phyloP scores from a whole-genome alignment of 1,140 invertebrate genomes.

The Hypsibius dujardini region DNA sequence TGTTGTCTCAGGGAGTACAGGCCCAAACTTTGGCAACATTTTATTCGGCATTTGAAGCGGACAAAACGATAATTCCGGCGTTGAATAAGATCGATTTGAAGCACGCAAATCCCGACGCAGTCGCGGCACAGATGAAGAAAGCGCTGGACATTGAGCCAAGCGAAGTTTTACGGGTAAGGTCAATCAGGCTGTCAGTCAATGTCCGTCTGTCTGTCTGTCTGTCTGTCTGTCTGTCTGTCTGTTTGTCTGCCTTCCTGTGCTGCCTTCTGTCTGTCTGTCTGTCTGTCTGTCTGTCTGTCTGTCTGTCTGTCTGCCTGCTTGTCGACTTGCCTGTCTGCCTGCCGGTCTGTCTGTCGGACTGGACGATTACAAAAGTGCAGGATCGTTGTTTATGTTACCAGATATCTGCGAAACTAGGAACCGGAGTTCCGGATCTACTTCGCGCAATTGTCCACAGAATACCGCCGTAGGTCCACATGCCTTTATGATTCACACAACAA shows the following conservation, averaged over 20 bases:
- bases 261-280: no score
- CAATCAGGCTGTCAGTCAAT: constrained; percentile 24
- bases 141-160: constrained; percentile 62
- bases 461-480: constrained; percentile 39
- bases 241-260: no score
- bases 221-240: no score
- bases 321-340: no score
- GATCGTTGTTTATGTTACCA: no score
- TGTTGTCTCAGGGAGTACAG: constrained; percentile 51
- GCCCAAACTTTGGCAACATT: constrained; percentile 96
- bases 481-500: no score
- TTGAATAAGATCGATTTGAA: constrained; percentile 93
- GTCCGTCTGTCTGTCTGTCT: no score
- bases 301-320: no score
- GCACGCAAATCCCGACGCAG: constrained; percentile 62
- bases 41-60: constrained; percentile 64
- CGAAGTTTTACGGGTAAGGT: constrained; percentile 44
- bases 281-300: no score
- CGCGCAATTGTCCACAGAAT: constrained; percentile 56
- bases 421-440: constrained; percentile 54
- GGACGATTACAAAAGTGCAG: no score
- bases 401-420: constrained; percentile 65
- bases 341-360: no score
- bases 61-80: constrained; percentile 70
- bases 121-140: constrained; percentile 55